Evolutionary conservation across 2,888 invertebrate genomes (phyloP).

Genomic region (Dicyrtomina minuta): DNA sequence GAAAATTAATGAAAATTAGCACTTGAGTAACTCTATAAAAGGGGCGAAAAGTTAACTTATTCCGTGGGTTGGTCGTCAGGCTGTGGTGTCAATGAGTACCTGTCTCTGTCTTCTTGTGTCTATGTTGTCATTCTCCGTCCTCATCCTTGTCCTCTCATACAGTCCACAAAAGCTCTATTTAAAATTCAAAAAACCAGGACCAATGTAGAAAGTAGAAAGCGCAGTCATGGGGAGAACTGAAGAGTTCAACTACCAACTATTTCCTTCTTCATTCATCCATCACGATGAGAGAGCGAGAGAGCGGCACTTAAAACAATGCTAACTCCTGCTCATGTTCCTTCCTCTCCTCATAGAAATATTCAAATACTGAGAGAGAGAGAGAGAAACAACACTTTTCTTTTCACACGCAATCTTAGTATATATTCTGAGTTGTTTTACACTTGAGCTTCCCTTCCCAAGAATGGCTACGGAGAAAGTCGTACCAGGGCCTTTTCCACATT

Average conservation of each 20-base stretch:
- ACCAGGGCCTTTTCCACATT: too few species aligned
- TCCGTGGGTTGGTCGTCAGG: not conserved
- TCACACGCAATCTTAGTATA: not conserved
- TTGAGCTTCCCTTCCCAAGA: not conserved
- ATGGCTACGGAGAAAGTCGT: not conserved
- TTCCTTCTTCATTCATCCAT: too few species aligned
- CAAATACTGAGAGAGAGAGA: too few species aligned
- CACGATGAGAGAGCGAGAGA: slow-evolving; percentile 14
- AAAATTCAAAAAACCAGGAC: too few species aligned
- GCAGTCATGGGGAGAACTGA: too few species aligned
- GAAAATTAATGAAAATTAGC: slow-evolving; percentile 21
- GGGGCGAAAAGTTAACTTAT: slow-evolving; percentile 16
- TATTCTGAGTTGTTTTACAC: not conserved
- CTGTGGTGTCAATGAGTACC: slow-evolving; percentile 4
- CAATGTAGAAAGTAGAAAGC: too few species aligned
- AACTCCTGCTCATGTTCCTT: not conserved
- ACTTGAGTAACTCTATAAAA: not conserved
- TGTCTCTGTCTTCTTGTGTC: not conserved
- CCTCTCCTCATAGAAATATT: too few species aligned
- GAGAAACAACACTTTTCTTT: not conserved
- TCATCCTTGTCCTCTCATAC: not conserved
- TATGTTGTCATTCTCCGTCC: not conserved
- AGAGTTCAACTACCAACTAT: too few species aligned
- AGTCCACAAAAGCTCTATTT: too few species aligned
- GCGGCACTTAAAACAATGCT: not conserved